Evolutionary conservation across 2,797 vertebrate species (phyloP).

Genomic region (Crenuchus spilurus): DNA sequence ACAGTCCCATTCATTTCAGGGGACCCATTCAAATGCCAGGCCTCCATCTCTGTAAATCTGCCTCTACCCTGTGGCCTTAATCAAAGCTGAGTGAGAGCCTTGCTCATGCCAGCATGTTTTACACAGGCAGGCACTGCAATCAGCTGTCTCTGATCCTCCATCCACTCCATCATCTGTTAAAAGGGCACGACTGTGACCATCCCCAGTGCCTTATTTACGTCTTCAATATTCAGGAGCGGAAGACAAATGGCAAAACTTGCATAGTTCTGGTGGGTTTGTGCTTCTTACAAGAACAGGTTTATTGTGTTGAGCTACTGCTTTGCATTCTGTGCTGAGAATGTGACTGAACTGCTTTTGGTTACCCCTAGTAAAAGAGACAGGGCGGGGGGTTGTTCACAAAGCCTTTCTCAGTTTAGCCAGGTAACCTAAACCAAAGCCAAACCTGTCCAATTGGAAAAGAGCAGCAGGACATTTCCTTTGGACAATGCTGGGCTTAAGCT

Average conservation of each 20-base stretch:
- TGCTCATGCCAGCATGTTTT: constrained; percentile 52
- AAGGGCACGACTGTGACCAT: constrained; percentile 31
- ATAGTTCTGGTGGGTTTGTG: neutral
- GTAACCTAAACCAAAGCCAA: no score
- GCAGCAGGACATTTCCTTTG: no score
- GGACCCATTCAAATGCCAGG: constrained; percentile 43
- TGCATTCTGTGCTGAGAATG: neutral
- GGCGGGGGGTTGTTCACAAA: no score
- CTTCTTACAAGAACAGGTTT: no score
- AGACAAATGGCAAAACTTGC: neutral
- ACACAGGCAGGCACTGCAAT: constrained; percentile 51
- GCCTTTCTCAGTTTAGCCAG: no score
- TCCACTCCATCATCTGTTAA: constrained; percentile 43
- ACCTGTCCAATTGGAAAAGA: no score
- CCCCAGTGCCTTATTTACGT: constrained; percentile 26
- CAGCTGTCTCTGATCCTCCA: constrained; percentile 37
- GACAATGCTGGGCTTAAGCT: no score
- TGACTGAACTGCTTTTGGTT: neutral
- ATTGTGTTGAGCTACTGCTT: neutral
- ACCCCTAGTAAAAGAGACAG: neutral
- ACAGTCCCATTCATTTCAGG: constrained; percentile 43
- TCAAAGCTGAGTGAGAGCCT: constrained; percentile 59
- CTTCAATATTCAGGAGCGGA: constrained; percentile 26
- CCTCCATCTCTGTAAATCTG: constrained; percentile 49
- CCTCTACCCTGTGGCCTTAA: constrained; percentile 52